Evolutionary conservation across 2,888 invertebrate species (phyloP), one percentile per base, ranked within the genome.

Genomic region (Gonocerus acuteangulatus): DNA sequence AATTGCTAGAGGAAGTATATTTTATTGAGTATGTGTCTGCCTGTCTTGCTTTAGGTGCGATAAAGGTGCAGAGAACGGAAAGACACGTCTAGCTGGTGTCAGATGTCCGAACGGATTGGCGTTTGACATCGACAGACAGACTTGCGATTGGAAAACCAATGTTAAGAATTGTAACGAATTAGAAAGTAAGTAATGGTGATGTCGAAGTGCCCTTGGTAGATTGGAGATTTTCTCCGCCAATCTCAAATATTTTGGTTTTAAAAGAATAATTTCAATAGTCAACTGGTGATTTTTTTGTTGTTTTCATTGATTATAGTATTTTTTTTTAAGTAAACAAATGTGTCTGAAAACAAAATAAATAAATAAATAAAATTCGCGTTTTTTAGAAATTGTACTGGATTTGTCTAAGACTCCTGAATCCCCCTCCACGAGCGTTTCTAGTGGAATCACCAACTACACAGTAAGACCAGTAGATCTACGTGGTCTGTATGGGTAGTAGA

Each of bases 81-180:
- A 84, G 71, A 89, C 86, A 73, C 83, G 94, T 76, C 82, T 94
- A 76, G 91, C 93, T 72, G 83, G 87, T 68, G 89, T 94, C 74
- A 82, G 86, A 74, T 94, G 94, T 78, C 92, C 93, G 71, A 85
- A 82, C 73, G 88, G 92, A 76, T 82, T 94, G 75, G 90, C 89
- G 73, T 94, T 94, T 80, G 93, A 94, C 83, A 87, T 94, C 77
- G 86, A 87, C 76, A 85, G 90, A 73, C 93, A 94, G 80, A 93
- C 92, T 72, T 94, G 94, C 81, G 92, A 93, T 80, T 94, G 94
- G 94, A 93, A 88, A 84, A 85, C 90, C 75, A 83, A 92, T 82
- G 94, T 94, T 80, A 90, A 90, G 84, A 93, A 92, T 85, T 94
- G 94, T 83, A 87, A 92, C 80, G 81, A 84, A 78, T 72, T 86